A percentile compares a stretch with the other conserved stretches of the same genome.
Evolutionary conservation across 2,797 vertebrate species (phyloP).

Genomic region (Odontamblyopus lacepedii): DNA sequence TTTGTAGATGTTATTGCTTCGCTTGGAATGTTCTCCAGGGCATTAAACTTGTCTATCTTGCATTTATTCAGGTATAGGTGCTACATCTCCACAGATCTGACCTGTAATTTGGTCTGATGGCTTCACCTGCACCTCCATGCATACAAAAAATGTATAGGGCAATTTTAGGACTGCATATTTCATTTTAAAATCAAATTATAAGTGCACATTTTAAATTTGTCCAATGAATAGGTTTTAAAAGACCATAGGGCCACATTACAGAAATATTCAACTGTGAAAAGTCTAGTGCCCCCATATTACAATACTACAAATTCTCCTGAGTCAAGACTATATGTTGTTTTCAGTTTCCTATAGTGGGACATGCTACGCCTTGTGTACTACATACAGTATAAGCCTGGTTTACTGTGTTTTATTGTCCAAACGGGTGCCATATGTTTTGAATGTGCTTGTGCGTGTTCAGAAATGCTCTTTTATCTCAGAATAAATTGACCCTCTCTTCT

Average conservation of each 20-base stretch:
- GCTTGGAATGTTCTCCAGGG: background rate
- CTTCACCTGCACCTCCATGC: too few relatives aligned
- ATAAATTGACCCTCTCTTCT: conserved; percentile 49
- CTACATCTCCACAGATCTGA: too few relatives aligned
- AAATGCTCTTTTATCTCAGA: conserved; percentile 35
- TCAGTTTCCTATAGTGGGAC: background rate
- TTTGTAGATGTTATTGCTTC: background rate
- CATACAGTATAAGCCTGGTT: background rate
- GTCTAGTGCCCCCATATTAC: background rate
- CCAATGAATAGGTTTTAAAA: background rate
- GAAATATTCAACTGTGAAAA: too few relatives aligned
- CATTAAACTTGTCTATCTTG: too few relatives aligned
- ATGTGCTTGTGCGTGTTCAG: conserved; percentile 6
- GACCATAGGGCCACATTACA: background rate
- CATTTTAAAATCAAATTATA: too few relatives aligned
- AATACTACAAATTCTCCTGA: background rate
- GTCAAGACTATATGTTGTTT: background rate
- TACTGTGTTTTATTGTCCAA: conserved; percentile 20
- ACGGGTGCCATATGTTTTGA: conserved; percentile 8
- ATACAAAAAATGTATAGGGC: background rate
- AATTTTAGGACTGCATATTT: background rate
- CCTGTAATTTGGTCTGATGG: too few relatives aligned
- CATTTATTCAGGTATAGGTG: too few relatives aligned
- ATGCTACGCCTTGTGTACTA: background rate
- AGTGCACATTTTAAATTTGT: too few relatives aligned